A percentile compares a stretch with the other conserved stretches of the same genome.
Conservation (phyloP, 2,113 vertebrate genomes). For the Leucopternis melanops region DNA sequence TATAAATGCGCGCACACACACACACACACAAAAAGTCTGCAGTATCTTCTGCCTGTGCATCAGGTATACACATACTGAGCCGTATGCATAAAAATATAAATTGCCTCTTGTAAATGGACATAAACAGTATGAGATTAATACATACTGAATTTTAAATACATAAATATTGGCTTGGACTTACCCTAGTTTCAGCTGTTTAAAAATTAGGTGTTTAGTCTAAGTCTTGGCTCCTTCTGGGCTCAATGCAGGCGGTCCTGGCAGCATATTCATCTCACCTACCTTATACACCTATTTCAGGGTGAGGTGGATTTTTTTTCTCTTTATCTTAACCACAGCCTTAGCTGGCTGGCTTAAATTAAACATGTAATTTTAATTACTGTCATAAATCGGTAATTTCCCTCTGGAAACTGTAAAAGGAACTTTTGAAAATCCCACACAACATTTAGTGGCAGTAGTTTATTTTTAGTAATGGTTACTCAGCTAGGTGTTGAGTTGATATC, state of each 20-base stretch:
- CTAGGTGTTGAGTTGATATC: background rate
- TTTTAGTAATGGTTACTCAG: background rate
- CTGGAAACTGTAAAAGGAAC: background rate
- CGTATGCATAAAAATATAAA: background rate
- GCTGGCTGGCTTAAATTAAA: background rate
- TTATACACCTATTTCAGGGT: background rate
- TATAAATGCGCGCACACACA: background rate
- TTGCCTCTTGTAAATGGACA: background rate
- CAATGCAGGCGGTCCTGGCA: background rate
- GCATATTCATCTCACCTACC: background rate
- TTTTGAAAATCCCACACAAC: background rate
- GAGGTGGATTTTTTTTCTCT: background rate
- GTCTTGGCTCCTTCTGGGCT: background rate
- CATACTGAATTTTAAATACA: background rate
- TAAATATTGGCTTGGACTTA: background rate
- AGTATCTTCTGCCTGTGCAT: background rate
- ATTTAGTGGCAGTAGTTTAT: background rate
- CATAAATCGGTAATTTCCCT: conserved; percentile 1
- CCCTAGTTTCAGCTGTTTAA: background rate
- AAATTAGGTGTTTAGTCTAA: background rate
- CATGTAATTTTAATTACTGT: background rate
- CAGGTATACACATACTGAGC: background rate
- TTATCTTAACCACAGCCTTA: background rate
- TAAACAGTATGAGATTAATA: background rate
- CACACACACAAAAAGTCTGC: background rate